Evolutionary conservation across 2,888 invertebrate species (phyloP).

Genomic region (Endotricha flammealis): DNA sequence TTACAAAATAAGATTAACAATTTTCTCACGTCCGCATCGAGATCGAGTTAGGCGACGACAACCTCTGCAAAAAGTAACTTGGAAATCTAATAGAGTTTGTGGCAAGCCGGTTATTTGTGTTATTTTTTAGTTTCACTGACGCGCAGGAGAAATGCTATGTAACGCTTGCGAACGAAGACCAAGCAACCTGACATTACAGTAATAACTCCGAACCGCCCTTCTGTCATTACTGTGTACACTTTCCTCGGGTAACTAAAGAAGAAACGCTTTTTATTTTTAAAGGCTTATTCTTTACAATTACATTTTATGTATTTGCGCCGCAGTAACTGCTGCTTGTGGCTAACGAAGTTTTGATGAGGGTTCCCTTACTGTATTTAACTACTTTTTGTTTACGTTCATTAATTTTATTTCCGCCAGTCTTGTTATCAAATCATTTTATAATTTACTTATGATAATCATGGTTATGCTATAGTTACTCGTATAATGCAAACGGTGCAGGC

Average conservation of each 20-base stretch:
- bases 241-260: conserved; percentile 58
- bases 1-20: conserved; percentile 64
- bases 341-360: conserved; percentile 32
- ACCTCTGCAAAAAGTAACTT: conserved; percentile 70
- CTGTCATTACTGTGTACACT: conserved; percentile 71
- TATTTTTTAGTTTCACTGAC: conserved; percentile 64
- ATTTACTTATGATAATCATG: conserved; percentile 33
- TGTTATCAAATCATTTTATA: conserved; percentile 14
- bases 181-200: conserved; percentile 70
- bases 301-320: conserved; percentile 28
- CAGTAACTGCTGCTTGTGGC: conserved; percentile 17
- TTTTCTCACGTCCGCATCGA: conserved; percentile 71
- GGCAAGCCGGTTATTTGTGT: conserved; percentile 69
- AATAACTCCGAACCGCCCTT: conserved; percentile 69
- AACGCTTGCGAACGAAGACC: conserved; percentile 66
- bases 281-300: conserved; percentile 48
- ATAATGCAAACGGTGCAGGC: conserved; percentile 37
- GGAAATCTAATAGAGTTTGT: conserved; percentile 75
- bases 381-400: conserved; percentile 19
- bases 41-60: conserved; percentile 69
- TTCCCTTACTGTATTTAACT: conserved; percentile 15
- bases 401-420: conserved; percentile 16
- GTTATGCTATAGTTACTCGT: conserved; percentile 22
- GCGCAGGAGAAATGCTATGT: conserved; percentile 64
- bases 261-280: conserved; percentile 46